A percentile compares a stretch with the other conserved stretches of the same genome.
Evolutionary conservation across 2,113 vertebrate species (phyloP).

Genomic region (Electrona antarctica): DNA sequence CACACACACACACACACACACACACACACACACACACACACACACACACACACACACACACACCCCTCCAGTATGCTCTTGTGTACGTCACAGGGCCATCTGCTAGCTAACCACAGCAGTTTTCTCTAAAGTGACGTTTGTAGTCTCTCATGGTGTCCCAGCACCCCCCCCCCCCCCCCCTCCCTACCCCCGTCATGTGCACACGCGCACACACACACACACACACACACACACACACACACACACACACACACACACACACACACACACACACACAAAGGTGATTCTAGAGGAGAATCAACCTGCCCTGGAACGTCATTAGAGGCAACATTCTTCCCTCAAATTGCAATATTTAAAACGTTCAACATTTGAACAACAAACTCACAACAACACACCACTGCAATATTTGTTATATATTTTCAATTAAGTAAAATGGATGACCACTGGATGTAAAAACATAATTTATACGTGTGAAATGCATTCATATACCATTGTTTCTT

Average conservation of each 20-base stretch:
- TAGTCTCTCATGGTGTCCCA: slow-evolving; percentile 25
- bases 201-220: not conserved
- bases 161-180: not conserved
- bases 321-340: no score
- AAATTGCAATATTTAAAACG: no score
- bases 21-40: slow-evolving; percentile 9
- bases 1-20: not conserved
- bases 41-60: not conserved
- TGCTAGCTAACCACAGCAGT: slow-evolving; percentile 67
- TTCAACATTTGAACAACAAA: no score
- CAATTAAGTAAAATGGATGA: no score
- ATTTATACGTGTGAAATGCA: no score
- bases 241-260: no score
- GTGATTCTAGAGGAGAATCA: not conserved
- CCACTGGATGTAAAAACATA: no score
- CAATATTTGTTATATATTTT: no score
- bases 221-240: not conserved
- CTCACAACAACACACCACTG: no score
- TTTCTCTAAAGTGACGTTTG: slow-evolving; percentile 50
- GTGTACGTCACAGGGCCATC: slow-evolving; percentile 75
- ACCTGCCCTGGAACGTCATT: not conserved
- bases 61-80: slow-evolving; percentile 41
- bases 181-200: no score
- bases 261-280: no score
- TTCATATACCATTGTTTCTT: no score